Conservation (phyloP, 2,888 invertebrate genomes). For the Himalopsyche kuldschensis region DNA sequence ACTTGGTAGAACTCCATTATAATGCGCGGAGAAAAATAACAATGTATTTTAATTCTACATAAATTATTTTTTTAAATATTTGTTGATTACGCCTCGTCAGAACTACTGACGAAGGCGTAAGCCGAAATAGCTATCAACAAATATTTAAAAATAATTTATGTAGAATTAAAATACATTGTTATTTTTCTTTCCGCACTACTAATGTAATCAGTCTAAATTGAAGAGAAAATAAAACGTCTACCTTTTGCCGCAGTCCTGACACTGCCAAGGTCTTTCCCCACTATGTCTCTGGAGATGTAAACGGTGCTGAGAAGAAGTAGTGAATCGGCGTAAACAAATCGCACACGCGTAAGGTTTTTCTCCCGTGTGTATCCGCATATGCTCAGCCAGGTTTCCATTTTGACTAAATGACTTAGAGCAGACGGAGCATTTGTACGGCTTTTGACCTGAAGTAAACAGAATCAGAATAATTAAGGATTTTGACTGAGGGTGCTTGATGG, state of each 20-base stretch:
- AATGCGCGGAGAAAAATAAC: too few relatives aligned
- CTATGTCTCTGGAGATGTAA: slow-evolving; percentile 67
- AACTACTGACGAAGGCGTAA: too few relatives aligned
- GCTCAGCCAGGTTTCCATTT: slow-evolving; percentile 76
- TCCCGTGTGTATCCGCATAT: slow-evolving; percentile 75
- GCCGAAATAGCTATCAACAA: too few relatives aligned
- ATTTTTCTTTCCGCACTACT: too few relatives aligned
- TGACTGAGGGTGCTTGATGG: too few relatives aligned
- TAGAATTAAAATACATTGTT: too few relatives aligned
- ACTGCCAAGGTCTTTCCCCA: slow-evolving; percentile 62
- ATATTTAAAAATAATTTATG: too few relatives aligned
- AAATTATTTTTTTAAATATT: too few relatives aligned
- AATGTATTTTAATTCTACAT: too few relatives aligned
- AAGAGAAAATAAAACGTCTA: not conserved
- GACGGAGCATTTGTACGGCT: slow-evolving; percentile 67
- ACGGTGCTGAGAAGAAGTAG: slow-evolving; percentile 73
- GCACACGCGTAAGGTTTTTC: slow-evolving; percentile 76
- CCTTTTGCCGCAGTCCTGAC: slow-evolving; percentile 43
- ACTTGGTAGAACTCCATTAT: too few relatives aligned
- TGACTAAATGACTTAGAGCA: slow-evolving; percentile 77
- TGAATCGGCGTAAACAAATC: slow-evolving; percentile 68
- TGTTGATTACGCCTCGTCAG: too few relatives aligned
- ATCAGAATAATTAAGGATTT: slow-evolving; percentile 29
- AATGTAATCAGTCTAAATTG: not conserved
- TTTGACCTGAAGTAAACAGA: slow-evolving; percentile 52